phyloP scores from a whole-genome alignment of 2,113 vertebrate genomes.

The Chlamydotis undulata region DNA sequence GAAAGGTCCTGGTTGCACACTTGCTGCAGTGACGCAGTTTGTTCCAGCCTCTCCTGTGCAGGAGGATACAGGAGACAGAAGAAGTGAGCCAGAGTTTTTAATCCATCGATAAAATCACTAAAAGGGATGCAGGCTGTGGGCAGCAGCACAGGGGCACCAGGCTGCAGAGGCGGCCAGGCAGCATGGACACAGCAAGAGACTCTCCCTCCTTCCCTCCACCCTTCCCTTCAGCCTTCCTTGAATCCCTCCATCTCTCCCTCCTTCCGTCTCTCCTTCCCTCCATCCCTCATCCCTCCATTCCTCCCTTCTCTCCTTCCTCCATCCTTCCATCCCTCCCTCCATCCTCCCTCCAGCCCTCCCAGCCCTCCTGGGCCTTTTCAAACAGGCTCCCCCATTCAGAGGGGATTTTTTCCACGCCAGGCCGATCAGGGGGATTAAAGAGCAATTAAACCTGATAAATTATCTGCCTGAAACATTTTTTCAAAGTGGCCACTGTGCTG shows the following conservation, averaged over 20 bases:
- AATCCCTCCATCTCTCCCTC: background rate
- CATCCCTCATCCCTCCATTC: background rate
- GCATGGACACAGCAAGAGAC: background rate
- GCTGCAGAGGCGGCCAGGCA: background rate
- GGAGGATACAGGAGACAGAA: background rate
- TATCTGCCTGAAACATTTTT: slow-evolving; percentile 77
- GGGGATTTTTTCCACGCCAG: slow-evolving; percentile 88
- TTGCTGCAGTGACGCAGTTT: accelerated
- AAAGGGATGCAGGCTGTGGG: background rate
- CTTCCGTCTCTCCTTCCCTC: background rate
- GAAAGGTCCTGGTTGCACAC: accelerated
- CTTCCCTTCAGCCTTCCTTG: background rate
- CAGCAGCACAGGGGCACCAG: background rate
- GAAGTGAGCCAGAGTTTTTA: background rate
- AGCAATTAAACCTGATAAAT: slow-evolving; percentile 88
- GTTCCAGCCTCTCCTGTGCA: background rate
- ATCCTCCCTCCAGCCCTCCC: background rate
- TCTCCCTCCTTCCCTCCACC: background rate
- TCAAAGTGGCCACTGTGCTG: slow-evolving; percentile 79
- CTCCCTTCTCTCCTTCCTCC: too few relatives aligned
- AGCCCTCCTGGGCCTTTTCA: slow-evolving; percentile 67
- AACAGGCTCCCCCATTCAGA: slow-evolving; percentile 80
- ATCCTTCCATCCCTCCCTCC: background rate
- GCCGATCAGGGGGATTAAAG: slow-evolving; percentile 88
- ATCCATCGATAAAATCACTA: background rate